A percentile compares a stretch with the other conserved stretches of the same genome.
Conservation (phyloP, 2,797 vertebrate species). For the Myripristis murdjan region DNA sequence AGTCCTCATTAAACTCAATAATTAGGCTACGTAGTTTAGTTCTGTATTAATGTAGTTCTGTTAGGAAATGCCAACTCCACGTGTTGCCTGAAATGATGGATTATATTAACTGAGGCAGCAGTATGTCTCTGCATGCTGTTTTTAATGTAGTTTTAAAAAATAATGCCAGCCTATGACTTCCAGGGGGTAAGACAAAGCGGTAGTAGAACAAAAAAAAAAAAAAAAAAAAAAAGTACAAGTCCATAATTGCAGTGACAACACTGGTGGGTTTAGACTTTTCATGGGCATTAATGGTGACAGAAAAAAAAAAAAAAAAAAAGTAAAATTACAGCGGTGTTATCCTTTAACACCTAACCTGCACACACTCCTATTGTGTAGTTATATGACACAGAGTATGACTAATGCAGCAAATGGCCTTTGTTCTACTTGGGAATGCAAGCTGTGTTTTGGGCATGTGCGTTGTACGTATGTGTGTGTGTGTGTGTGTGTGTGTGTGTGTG, state of each 20-base stretch:
- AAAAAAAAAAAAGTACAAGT: too few species aligned
- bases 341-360: conserved; percentile 35
- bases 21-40: too few species aligned
- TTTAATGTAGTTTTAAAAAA: too few species aligned
- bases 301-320: neutral
- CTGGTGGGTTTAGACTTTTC: conserved; percentile 35
- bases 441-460: conserved; percentile 25
- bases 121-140: too few species aligned
- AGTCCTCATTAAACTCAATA: conserved; percentile 39
- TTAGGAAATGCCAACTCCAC: neutral
- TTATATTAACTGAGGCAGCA: too few species aligned
- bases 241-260: too few species aligned
- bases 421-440: conserved; percentile 32
- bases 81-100: conserved; percentile 33
- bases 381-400: conserved; percentile 46
- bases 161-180: conserved; percentile 43
- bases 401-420: conserved; percentile 67
- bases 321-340: neutral
- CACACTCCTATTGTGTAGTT: conserved; percentile 45
- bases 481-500: neutral
- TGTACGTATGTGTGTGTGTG: neutral
- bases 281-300: conserved; percentile 3
- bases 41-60: too few species aligned
- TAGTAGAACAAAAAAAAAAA: too few species aligned
- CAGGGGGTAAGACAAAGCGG: neutral